Conservation (phyloP, 2,113 vertebrate genomes). For the Chroicocephalus ridibundus region DNA sequence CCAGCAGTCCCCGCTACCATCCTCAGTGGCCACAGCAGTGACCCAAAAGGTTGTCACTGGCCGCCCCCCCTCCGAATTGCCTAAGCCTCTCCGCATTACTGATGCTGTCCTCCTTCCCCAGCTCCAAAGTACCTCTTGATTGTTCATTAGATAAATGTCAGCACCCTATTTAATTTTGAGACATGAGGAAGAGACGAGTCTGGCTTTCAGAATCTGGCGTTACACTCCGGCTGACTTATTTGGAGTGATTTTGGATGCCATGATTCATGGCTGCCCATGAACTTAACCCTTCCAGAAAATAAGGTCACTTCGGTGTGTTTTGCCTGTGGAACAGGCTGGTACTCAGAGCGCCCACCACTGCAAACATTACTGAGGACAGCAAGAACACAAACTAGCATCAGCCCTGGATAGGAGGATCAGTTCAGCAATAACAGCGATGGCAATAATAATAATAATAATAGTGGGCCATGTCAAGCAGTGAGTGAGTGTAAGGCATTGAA, state of each 20-base stretch:
- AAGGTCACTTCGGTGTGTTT: background rate
- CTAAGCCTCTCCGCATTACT: background rate
- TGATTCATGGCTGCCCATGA: background rate
- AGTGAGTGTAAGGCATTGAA: background rate
- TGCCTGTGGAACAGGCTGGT: background rate
- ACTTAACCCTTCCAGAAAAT: background rate
- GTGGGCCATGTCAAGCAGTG: background rate
- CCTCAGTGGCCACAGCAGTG: background rate
- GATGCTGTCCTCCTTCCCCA: background rate
- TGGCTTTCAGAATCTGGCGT: background rate
- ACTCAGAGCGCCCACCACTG: background rate
- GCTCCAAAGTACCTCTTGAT: background rate
- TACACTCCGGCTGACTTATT: background rate
- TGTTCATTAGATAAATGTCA: background rate
- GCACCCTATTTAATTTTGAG: background rate
- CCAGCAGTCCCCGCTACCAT: background rate
- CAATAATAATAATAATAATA: background rate
- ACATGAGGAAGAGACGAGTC: background rate
- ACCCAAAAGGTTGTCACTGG: background rate
- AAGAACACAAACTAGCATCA: background rate
- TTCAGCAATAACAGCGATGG: background rate
- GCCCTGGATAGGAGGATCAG: background rate
- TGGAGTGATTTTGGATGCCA: too few species aligned
- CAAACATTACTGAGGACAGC: background rate
- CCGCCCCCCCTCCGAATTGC: background rate